These are phyloP conservation scores for Tachyglossus aculeatus DNA, from an alignment of 2,797 vertebrate genomes.

Conservation along the genomic window DNA sequence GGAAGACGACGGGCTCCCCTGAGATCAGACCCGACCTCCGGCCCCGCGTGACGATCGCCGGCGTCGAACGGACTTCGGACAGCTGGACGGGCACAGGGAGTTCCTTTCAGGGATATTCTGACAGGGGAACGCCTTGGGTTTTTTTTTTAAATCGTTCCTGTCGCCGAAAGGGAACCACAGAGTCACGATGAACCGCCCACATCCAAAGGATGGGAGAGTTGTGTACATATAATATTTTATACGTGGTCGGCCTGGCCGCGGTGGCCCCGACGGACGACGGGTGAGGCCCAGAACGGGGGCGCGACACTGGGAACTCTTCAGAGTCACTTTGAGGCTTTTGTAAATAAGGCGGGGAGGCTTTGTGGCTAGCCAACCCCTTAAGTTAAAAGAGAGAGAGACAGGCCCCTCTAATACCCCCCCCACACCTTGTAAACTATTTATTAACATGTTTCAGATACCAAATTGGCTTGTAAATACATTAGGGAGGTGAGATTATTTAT, in stretches of 20 bases:
- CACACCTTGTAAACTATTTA: slow-evolving; percentile 80
- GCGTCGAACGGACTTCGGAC: slow-evolving; percentile 57
- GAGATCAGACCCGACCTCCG: slow-evolving; percentile 73
- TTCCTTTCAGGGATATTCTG: slow-evolving; percentile 46
- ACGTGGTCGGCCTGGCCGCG: slow-evolving; percentile 83
- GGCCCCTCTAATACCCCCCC: slow-evolving; percentile 52
- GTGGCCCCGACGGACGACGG: slow-evolving; percentile 77
- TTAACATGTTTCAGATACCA: slow-evolving; percentile 79
- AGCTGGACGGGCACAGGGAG: slow-evolving; percentile 40
- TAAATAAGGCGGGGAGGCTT: slow-evolving; percentile 79
- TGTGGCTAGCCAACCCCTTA: slow-evolving; percentile 84
- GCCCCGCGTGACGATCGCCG: slow-evolving; percentile 43
- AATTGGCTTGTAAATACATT: slow-evolving; percentile 75
- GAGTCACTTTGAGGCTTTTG: too few species aligned
- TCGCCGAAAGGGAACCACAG: slow-evolving; percentile 83
- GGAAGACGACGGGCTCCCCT: slow-evolving; percentile 96
- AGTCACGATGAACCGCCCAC: slow-evolving; percentile 82
- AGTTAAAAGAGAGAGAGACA: slow-evolving; percentile 57
- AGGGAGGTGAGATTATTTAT: slow-evolving; percentile 82
- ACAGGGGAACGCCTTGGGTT: neutral
- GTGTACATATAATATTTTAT: slow-evolving; percentile 88
- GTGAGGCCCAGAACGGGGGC: slow-evolving; percentile 68
- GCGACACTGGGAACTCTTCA: too few species aligned
- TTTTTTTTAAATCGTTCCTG: slow-evolving; percentile 74
- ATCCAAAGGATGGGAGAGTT: slow-evolving; percentile 86